Evolutionary conservation across 2,113 vertebrate species (phyloP).

Genomic region (Suricata suricatta): DNA sequence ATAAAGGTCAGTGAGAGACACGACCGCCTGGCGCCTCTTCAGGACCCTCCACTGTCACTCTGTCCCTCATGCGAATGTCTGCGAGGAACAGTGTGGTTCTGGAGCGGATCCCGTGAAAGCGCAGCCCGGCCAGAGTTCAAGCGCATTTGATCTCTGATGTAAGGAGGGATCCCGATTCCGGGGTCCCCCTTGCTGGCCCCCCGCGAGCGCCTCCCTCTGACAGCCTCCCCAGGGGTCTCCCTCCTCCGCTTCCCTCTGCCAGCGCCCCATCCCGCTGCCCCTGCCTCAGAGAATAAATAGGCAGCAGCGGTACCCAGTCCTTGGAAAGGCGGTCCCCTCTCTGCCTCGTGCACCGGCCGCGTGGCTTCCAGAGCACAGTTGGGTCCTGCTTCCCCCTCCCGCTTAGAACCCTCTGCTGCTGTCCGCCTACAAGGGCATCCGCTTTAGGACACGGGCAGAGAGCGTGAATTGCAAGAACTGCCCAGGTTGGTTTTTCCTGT

Average conservation of each 20-base stretch:
- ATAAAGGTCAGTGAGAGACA: fast-evolving
- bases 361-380: background rate
- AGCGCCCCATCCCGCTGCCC: fast-evolving
- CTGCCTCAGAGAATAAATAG: background rate
- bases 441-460: fast-evolving
- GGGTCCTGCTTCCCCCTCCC: no score
- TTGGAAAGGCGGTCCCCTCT: background rate
- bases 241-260: background rate
- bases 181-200: background rate
- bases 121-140: background rate
- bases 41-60: fast-evolving
- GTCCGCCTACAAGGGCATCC: no score
- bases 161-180: fast-evolving
- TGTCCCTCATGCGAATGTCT: fast-evolving
- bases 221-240: fast-evolving
- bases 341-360: no score
- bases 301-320: background rate
- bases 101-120: background rate
- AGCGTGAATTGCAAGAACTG: background rate
- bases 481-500: background rate
- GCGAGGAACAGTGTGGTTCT: background rate
- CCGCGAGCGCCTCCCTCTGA: background rate
- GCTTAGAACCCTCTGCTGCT: no score
- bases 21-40: fast-evolving
- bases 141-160: fast-evolving